Evolutionary conservation across 2,113 vertebrate genomes (phyloP).

Genomic region (Gasterosteus aculeatus): DNA sequence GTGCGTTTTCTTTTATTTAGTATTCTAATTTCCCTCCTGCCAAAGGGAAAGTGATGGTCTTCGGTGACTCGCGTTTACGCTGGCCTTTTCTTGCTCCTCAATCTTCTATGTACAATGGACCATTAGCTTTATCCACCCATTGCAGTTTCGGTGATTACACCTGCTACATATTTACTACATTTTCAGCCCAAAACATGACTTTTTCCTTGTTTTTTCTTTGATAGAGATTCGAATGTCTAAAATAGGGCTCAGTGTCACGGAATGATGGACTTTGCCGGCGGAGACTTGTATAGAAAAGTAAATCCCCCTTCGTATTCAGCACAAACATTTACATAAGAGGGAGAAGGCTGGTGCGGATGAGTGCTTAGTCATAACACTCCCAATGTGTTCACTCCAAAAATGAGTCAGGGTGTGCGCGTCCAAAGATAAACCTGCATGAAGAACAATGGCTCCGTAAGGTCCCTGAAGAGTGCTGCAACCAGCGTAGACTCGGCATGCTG

Average conservation of each 20-base stretch:
- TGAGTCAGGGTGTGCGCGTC: conserved; percentile 48
- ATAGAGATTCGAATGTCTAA: conserved; percentile 40
- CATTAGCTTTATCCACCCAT: conserved; percentile 35
- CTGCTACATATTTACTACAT: conserved; percentile 32
- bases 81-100: conserved; percentile 4
- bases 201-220: conserved; percentile 16
- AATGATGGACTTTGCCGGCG: conserved; percentile 34
- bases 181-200: conserved; percentile 12
- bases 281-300: conserved; percentile 56
- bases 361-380: conserved; percentile 57
- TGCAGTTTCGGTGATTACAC: conserved; percentile 42
- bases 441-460: conserved; percentile 61
- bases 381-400: conserved; percentile 65
- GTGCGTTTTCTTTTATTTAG: neutral
- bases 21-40: neutral
- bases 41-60: conserved; percentile 17
- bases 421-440: conserved; percentile 39
- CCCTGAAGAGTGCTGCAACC: conserved; percentile 29
- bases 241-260: conserved; percentile 37
- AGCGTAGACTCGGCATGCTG: too few species aligned
- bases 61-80: neutral
- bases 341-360: conserved; percentile 56
- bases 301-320: conserved; percentile 59
- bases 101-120: conserved; percentile 15
- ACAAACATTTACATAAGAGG: conserved; percentile 69